Conservation (phyloP, 1,140 invertebrate genomes). For the Zaprionus tsacasi region DNA sequence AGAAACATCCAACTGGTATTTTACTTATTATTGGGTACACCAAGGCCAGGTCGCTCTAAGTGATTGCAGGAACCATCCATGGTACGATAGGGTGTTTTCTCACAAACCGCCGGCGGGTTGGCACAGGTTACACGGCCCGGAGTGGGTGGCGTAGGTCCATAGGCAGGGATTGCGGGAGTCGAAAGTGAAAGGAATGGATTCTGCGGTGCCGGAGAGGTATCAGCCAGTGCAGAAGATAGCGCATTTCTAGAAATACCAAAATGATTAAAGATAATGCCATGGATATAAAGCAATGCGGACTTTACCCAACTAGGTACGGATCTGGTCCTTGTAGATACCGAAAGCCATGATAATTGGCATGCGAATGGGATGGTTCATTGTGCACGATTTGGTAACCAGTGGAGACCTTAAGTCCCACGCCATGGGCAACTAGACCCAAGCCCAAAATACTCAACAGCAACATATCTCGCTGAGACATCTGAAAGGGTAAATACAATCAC, state of each 20-base stretch:
- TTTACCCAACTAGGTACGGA: slow-evolving; percentile 53
- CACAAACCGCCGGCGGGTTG: slow-evolving; percentile 84
- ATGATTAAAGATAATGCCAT: no score
- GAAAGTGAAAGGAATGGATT: slow-evolving; percentile 59
- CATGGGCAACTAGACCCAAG: slow-evolving; percentile 30
- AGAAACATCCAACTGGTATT: background rate
- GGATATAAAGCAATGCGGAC: accelerated
- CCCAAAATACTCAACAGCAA: slow-evolving; percentile 51
- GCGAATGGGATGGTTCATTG: slow-evolving; percentile 52
- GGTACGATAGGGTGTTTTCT: slow-evolving; percentile 88
- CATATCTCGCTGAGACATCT: slow-evolving; percentile 46
- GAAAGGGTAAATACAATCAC: slow-evolving; percentile 10
- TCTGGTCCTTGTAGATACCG: slow-evolving; percentile 49
- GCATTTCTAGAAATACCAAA: slow-evolving; percentile 53
- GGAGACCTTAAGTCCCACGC: slow-evolving; percentile 60
- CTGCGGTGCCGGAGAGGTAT: slow-evolving; percentile 59
- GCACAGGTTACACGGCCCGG: slow-evolving; percentile 79
- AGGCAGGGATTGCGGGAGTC: slow-evolving; percentile 31
- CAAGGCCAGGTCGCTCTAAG: slow-evolving; percentile 88
- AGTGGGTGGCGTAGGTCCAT: slow-evolving; percentile 63
- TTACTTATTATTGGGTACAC: slow-evolving; percentile 87
- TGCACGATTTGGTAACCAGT: slow-evolving; percentile 76
- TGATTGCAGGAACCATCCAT: slow-evolving; percentile 96
- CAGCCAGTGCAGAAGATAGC: slow-evolving; percentile 28
- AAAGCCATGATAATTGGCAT: slow-evolving; percentile 44